Base-by-base conservation (phyloP, 2,888 invertebrate genomes). In the Cerceris ruficornis region DNA sequence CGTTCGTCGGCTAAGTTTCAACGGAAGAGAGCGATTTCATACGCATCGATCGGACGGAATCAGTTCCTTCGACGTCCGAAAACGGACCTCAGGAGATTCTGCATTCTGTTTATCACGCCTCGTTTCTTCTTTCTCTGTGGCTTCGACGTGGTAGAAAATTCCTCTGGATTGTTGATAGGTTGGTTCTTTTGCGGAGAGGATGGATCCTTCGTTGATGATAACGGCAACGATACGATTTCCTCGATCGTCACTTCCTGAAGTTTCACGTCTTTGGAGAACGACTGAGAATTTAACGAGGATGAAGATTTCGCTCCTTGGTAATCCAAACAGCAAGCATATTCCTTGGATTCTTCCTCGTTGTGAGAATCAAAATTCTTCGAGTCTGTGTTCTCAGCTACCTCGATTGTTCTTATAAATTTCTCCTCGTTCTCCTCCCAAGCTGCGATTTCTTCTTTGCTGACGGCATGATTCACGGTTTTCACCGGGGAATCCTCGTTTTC, bases 351-450 rank as follows among this genome's bases (percentile, higher is more conserved):
- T 5, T 11, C 46, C 8, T 46, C 59, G 5, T 42, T 5, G 7
- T 13, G 13, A 0, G 13, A 42, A 0, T 14, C 43, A 0, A 42
- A 13, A 13, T 7, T 41, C 7, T 11, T 65, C 0, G 50, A 46
- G 5, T 55, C 58, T 1, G 41, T 13, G 4, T 68, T 52, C 2
- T 58, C 77, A n/a, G 28, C 70, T 13, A 55, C 75, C 9, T 87
- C 86, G 69, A 89, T 88, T 0, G 78, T 80, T 14, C 82, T 78
- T 52, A 89, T 80, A n/a, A 89, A 80, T 15, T 69, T 78, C 43
- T 89, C 89, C 15, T 89, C 85, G 1, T 66, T 75, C 54, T 90
- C 88, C 39, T 89, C 88, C 85, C 86, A 87, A 14, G 62, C 54
- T 0, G 67, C 79, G 41, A 79, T 66, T 54, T 66, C 59, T 54